A percentile compares a stretch with the other conserved stretches of the same genome.
phyloP scores from a whole-genome alignment of 2,888 invertebrate species.

The Caenorhabditis sp. region DNA sequence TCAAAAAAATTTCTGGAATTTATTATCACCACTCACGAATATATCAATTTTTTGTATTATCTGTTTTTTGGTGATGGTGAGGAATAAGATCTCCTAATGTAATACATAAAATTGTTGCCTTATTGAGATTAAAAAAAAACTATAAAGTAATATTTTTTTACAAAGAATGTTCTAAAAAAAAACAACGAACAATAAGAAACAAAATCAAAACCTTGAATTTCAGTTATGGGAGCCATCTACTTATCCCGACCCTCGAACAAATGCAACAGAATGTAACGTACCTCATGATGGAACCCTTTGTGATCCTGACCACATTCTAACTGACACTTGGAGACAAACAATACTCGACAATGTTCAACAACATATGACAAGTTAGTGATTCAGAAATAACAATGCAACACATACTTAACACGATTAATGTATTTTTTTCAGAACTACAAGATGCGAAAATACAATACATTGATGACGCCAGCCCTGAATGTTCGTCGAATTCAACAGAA shows the following conservation, averaged over 20 bases:
- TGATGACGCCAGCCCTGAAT: constrained; percentile 61
- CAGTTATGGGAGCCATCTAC: constrained; percentile 60
- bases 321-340: constrained; percentile 67
- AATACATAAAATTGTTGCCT: no score
- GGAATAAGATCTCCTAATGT: no score
- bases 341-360: constrained; percentile 62
- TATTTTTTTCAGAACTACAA: constrained; percentile 45
- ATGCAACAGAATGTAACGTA: constrained; percentile 55
- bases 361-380: constrained; percentile 55
- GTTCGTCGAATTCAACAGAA: constrained; percentile 56
- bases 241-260: constrained; percentile 66
- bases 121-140: no score
- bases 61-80: no score
- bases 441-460: constrained; percentile 61
- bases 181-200: no score
- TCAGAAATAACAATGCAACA: not conserved
- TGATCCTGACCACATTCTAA: constrained; percentile 70
- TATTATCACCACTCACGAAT: no score
- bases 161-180: not conserved
- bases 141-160: no score
- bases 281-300: constrained; percentile 62
- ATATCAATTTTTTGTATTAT: no score
- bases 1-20: no score
- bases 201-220: no score
- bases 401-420: not conserved